Conservation (phyloP, 2,113 vertebrate genomes). For the Perca fluviatilis region DNA sequence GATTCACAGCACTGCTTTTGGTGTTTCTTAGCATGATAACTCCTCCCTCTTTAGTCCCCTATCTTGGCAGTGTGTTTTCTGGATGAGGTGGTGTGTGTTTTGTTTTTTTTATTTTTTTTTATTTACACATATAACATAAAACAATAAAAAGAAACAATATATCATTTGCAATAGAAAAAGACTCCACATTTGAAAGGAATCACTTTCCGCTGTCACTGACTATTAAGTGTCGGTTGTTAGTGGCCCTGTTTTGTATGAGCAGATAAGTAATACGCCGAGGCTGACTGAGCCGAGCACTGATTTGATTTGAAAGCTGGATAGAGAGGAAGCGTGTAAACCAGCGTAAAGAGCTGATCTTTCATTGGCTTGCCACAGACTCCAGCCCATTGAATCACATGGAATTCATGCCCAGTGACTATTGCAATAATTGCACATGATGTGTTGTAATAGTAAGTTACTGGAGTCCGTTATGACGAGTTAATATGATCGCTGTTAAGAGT, state of each 20-base stretch:
- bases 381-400: conserved; percentile 58
- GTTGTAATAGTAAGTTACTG: conserved; percentile 26
- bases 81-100: conserved; percentile 16
- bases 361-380: conserved; percentile 54
- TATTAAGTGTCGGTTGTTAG: conserved; percentile 13
- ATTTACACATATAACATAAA: no score
- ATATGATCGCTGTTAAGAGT: conserved; percentile 22
- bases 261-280: conserved; percentile 57
- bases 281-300: conserved; percentile 53
- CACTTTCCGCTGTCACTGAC: conserved; percentile 33
- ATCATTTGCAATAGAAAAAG: neutral
- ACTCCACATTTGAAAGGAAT: conserved; percentile 22
- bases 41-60: neutral
- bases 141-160: no score
- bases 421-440: conserved; percentile 49
- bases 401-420: conserved; percentile 48
- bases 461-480: conserved; percentile 15
- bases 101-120: no score
- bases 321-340: conserved; percentile 50
- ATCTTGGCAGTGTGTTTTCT: conserved; percentile 18
- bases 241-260: conserved; percentile 37
- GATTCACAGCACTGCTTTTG: neutral
- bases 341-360: conserved; percentile 59
- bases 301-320: conserved; percentile 66
- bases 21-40: neutral